Percentiles rank a stretch among this genome's conserved stretches.
Conservation (phyloP, 2,797 vertebrate genomes). For the Propithecus perrieri region DNA sequence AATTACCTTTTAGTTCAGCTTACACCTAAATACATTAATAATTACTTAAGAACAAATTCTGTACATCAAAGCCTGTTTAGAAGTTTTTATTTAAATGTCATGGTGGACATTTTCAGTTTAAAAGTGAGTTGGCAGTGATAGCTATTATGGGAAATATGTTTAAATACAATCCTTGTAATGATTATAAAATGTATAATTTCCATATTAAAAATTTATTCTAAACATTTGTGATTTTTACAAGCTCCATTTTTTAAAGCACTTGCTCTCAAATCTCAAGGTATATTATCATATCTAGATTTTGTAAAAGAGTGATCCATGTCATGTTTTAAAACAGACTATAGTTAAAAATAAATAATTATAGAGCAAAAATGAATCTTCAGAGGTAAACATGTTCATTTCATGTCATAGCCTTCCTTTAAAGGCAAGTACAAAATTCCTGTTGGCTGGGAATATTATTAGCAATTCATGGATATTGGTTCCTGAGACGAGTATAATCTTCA, state of each 20-base stretch:
- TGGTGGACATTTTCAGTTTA: constrained; percentile 33
- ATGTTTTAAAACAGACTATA: background rate
- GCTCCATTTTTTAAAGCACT: background rate
- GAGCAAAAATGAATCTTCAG: background rate
- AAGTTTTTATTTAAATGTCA: constrained; percentile 35
- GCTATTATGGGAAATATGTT: background rate
- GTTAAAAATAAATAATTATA: background rate
- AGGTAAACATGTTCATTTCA: background rate
- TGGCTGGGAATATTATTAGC: background rate
- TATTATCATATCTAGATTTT: background rate
- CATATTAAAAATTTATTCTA: background rate
- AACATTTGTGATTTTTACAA: background rate
- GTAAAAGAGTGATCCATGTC: background rate
- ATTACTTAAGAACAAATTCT: constrained; percentile 32
- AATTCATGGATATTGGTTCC: background rate
- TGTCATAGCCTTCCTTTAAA: background rate
- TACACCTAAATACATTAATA: background rate
- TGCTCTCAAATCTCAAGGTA: background rate
- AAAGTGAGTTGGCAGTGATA: background rate
- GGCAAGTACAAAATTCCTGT: background rate
- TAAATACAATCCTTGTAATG: background rate
- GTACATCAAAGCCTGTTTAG: background rate
- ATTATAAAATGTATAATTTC: constrained; percentile 1
- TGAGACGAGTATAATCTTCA: background rate
- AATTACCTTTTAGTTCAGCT: background rate